Evolutionary conservation across 2,113 vertebrate genomes (phyloP).

Genomic region (Vulpes ferrilata): DNA sequence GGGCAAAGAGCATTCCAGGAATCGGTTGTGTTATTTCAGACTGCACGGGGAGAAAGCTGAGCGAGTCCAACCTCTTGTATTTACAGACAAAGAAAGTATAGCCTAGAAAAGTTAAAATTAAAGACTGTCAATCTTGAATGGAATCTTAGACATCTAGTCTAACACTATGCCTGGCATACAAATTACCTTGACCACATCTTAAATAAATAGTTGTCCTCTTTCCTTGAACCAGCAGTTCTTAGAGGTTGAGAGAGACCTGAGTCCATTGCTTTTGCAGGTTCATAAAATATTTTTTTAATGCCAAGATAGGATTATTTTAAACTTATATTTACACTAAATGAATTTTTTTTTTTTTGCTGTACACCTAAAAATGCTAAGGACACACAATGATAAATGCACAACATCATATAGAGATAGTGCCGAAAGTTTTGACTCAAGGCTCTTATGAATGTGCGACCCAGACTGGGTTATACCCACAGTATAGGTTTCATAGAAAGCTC

Average conservation of each 20-base stretch:
- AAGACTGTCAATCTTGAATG: neutral
- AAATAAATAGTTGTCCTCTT: neutral
- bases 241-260: neutral
- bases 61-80: neutral
- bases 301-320: neutral
- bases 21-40: neutral
- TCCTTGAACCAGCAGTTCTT: neutral
- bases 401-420: neutral
- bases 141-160: neutral
- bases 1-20: neutral
- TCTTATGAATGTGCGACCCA: neutral
- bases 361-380: neutral
- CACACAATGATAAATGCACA: neutral
- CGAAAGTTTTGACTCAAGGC: neutral
- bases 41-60: neutral
- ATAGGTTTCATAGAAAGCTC: neutral
- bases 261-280: neutral
- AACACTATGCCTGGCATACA: neutral
- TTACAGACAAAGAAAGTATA: slow-evolving; percentile 7
- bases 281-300: neutral
- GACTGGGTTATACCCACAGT: neutral
- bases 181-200: neutral
- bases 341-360: neutral
- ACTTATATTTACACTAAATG: slow-evolving; percentile 23
- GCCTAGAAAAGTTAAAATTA: neutral